Base-by-base conservation (phyloP, 2,888 invertebrate genomes). In the Lasioglossum pauxillum region DNA sequence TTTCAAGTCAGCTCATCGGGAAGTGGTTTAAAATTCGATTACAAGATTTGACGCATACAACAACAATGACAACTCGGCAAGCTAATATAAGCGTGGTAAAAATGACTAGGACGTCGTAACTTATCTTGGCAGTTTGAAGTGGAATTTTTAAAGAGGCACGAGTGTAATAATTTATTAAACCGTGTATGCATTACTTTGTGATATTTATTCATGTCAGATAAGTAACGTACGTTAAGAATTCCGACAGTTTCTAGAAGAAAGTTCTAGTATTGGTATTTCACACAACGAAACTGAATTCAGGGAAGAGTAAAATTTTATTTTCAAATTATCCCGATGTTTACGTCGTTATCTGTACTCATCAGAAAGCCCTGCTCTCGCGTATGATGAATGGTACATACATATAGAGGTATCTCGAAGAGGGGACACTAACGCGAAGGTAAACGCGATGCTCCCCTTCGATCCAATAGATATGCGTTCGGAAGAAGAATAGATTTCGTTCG, bases 151-250 rank as follows among this genome's bases (percentile, higher is more conserved):
- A 64, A 67, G 23, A 67, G 19, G 16, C 14, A 64, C 31, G 14
- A 2, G 35, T 7, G 7, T 8, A 23, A 46, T 19, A 27, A 75
- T 75, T 27, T 60, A 7, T 49, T 31, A 82, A 73, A 53, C 49
- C 5, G 4, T n/a, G 38, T 41, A 69, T n/a, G 38, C n/a, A 69
- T 46, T 8, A 8, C 27, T 8, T 81, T 49, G 23, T 78, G n/a
- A 41, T 41, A 75, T 71, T 78, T 35, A 74, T 83, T 73, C 67
- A 67, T 64, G 64, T 53, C 49, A 75, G 82, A 73, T 64, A 77
- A 46, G 67, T 87, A 89, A 90, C 90, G 84, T 73, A 72, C 73
- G 77, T n/a, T 53, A 87, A 89, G 90, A 90, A 90, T 89, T 87
- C 78, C 71, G 73, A 77, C 82, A 64, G 76, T 72, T 85, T 78